Base-by-base conservation (phyloP, 2,797 vertebrate genomes). In the Rhincodon typus region DNA sequence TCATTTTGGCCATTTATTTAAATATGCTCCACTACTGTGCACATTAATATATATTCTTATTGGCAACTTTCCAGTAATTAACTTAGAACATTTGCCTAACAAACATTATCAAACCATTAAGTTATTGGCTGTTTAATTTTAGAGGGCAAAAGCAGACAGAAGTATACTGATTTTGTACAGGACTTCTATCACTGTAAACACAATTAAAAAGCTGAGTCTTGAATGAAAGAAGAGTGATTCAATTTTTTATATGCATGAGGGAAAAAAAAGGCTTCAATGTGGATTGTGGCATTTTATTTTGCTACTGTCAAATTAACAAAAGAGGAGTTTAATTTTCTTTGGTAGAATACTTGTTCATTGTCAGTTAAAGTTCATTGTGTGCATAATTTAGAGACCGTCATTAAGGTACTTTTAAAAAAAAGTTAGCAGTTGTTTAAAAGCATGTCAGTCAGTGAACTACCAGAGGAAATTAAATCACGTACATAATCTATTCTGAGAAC, bases 81-180 rank as follows among this genome's bases (percentile, higher is more conserved):
- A 93, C n/a, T 95, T 72, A 95, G 69, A 74, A 69, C 70, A 74
- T 95, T 95, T 94, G 42, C 34, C 50, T 53, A 95, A 94, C 38
- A 94, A 94, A 74, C 27, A 53, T 57, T 50, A 25, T 95, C 70
- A 74, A 74, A 95, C 46, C 46, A 77, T 94, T 57, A 95, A 77
- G 70, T 74, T 57, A 77, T 53, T 74, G 23, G 70, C 38, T 74
- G 17, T 70, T 67, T 42, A 62, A 25, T 94, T 13, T 46, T 23
- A 23, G 25, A 42, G 23, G 67, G 25, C 21, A 34, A 12, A 12
- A 67, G 42, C 91, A 13, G 17, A 70, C 38, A 2, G 91, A 46
- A 94, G 53, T 10, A 15, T 21, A 69, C 91, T 46, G 67, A 38
- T 70, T 94, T 23, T 0, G 38, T 27, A 27, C 25, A 38, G 38